Base-by-base conservation (phyloP, 1,140 invertebrate species). In the Amyelois transitella region DNA sequence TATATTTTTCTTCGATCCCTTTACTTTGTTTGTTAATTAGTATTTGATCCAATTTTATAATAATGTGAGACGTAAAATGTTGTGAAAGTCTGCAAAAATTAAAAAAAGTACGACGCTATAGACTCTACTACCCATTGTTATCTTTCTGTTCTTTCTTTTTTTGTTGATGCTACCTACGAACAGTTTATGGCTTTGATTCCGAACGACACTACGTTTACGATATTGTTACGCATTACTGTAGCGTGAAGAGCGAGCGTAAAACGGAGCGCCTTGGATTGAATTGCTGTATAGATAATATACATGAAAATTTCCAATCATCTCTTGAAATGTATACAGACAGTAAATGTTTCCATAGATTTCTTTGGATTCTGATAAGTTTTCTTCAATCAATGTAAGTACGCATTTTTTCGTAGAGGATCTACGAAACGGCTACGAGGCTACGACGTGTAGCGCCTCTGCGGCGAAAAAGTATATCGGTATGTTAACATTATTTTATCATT, bases 181-280 rank as follows among this genome's bases (percentile, higher is more conserved):
- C 74, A 79, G 60, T 83, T 84, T 79, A 81, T 75, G 55, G 72
- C 65, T 75, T 76, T 81, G 77, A 84, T 84, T 86, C 75, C 72
- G 73, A 78, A 81, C 74, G 74, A 77, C 61, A 64, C 63, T 71
- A 70, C 68, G 74, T 79, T 81, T 84, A 84, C 77, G 72, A 80
- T 80, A 81, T 81, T 77, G 73, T 76, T 77, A 75, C 68, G 59
- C 59, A 74, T 76, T 71, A 76, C 69, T 69, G 64, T 66, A 58
- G 59, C 60, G 68, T 75, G 70, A 77, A 75, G 54, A 62, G 52
- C 38, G 59, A 66, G 52, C 58, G 66, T 48, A 48, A 48, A 48
- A 48, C 45, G 45, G 5, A 48, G 20, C 18, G 45, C 21, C 18
- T 18, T 19, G 18, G 19, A 48, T 48, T 48, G 45, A 48, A 48